Conservation (phyloP, 2,113 vertebrate species). For the Zosterops lateralis region DNA sequence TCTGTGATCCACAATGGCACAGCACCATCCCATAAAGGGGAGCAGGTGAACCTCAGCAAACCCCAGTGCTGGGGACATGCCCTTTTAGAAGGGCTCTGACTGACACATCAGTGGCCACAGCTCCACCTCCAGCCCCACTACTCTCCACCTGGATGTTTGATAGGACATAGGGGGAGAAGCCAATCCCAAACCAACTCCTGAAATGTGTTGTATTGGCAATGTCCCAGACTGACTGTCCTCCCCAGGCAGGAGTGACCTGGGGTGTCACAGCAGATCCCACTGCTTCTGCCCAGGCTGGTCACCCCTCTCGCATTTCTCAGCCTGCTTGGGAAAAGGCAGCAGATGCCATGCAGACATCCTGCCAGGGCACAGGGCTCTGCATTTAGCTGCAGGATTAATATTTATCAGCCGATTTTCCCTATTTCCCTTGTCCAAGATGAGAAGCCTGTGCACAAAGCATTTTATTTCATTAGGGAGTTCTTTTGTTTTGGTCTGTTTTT, state of each 20-base stretch:
- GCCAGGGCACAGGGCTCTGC: background rate
- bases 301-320: background rate
- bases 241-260: rapidly evolving
- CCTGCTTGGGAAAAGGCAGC: background rate
- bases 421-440: background rate
- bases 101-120: rapidly evolving
- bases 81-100: background rate
- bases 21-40: background rate
- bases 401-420: background rate
- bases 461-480: conserved; percentile 9
- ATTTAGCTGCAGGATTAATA: background rate
- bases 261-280: rapidly evolving
- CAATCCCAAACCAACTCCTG: background rate
- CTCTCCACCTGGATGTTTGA: rapidly evolving
- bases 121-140: background rate
- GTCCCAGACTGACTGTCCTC: background rate
- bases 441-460: background rate
- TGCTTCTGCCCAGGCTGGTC: background rate
- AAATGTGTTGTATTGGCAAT: rapidly evolving
- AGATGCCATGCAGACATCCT: background rate
- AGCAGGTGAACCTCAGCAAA: background rate
- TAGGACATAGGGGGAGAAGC: background rate
- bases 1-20: background rate
- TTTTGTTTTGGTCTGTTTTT: conserved; percentile 20
- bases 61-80: rapidly evolving